Evolutionary conservation across 2,113 vertebrate genomes (phyloP).

Genomic region (Bubo bubo): DNA sequence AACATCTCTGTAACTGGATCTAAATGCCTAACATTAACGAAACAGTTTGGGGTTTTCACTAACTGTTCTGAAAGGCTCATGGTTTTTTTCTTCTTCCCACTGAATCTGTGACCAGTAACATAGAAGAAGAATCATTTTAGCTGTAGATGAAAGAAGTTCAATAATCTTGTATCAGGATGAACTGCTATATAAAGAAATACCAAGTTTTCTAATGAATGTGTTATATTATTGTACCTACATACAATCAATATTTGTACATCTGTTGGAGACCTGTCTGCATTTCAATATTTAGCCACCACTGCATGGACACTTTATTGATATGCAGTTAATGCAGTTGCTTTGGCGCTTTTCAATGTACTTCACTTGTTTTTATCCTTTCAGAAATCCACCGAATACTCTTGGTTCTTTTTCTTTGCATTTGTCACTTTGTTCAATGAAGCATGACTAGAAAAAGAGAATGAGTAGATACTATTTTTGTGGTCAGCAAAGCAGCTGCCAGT

Average conservation of each 20-base stretch:
- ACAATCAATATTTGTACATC: conserved; percentile 55
- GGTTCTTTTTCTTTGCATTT: conserved; percentile 71
- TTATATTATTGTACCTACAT: conserved; percentile 62
- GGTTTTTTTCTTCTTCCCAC: conserved; percentile 16
- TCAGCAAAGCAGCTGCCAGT: conserved; percentile 82
- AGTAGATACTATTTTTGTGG: conserved; percentile 83
- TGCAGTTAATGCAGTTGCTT: conserved; percentile 55
- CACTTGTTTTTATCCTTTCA: conserved; percentile 62
- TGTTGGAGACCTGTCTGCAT: conserved; percentile 51
- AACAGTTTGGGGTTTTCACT: neutral
- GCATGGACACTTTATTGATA: conserved; percentile 65
- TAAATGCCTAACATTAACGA: conserved; percentile 14
- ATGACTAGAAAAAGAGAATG: conserved; percentile 71
- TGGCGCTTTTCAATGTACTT: conserved; percentile 65
- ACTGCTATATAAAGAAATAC: conserved; percentile 51
- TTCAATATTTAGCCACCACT: conserved; percentile 40
- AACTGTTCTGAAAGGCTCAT: conserved; percentile 32
- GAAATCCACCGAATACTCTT: conserved; percentile 61
- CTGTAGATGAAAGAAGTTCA: conserved; percentile 59
- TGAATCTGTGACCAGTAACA: conserved; percentile 30
- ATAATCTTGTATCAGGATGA: conserved; percentile 70
- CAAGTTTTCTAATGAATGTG: conserved; percentile 68
- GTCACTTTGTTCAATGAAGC: conserved; percentile 76
- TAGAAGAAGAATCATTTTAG: conserved; percentile 36
- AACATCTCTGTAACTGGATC: conserved; percentile 41